Evolutionary conservation across 2,113 vertebrate genomes (phyloP), one percentile per base, ranked within the genome.

Genomic region (Raja brachyura): DNA sequence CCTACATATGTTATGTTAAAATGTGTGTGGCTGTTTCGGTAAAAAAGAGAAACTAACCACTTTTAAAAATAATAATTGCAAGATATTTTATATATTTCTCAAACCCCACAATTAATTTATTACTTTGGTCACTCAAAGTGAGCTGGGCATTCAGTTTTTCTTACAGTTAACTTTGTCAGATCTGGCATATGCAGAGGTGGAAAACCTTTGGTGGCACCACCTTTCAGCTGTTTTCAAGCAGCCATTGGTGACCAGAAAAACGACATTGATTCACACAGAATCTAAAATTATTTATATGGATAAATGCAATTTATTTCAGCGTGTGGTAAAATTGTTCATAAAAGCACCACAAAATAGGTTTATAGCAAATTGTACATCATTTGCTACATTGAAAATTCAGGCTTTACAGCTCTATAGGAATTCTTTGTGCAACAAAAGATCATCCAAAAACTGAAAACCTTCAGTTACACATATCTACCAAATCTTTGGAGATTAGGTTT

Each of bases 1-100:
- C 79, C 18, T 56, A 85, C 61, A 63, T 63, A 86, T 86, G 56
- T 86, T 85, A n/a, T 59, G 81, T 61, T 85, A 85, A 85, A 28
- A 63, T 59, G 70, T 86, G n/a, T 76, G 11, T 0, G 6, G 39
- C 39, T 8, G n/a, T 73, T 73, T 73, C 11, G 76, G 14, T 48
- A 48, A 13, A 39, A 39, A 18, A 10, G n/a, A 39, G 18, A 85
- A 54, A 59, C 48, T 56, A 59, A 83, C 22, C 48, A 83, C 8
- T 22, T 28, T 56, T 56, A 9, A 31, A 48, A 48, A 48, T 14
- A 28, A 22, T 85, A 28, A 1, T 22, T 61, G 56, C 10, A 56
- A 20, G 7, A 28, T 22, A 85, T 86, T 61, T 61, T 86, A n/a
- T 28, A 1, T 33, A 86, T 86, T 59, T 86, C 10, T 31, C 56